Evolutionary conservation across 2,113 vertebrate genomes (phyloP).

Genomic region (Cottus gobio): DNA sequence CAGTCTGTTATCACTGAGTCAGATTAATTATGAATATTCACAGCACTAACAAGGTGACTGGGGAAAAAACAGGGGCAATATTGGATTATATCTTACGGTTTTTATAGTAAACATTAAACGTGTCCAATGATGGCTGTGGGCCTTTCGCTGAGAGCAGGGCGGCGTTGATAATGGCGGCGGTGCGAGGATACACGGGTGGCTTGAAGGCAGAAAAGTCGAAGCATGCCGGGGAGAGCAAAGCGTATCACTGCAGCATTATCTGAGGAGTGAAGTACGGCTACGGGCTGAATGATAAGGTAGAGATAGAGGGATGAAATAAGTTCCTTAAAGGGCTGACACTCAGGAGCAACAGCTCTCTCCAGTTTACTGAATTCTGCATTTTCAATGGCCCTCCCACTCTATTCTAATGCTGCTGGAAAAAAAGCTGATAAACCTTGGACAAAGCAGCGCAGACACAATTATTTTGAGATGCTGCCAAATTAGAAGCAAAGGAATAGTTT

Average conservation of each 20-base stretch:
- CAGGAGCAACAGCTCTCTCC: constrained; percentile 60
- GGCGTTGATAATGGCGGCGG: constrained; percentile 59
- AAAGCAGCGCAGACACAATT: constrained; percentile 40
- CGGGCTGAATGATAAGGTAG: constrained; percentile 73
- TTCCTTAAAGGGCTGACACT: constrained; percentile 65
- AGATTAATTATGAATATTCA: constrained; percentile 83
- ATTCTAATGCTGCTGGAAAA: constrained; percentile 53
- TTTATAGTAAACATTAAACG: constrained; percentile 83
- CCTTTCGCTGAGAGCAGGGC: constrained; percentile 63
- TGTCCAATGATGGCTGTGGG: constrained; percentile 63
- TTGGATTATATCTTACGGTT: constrained; percentile 78
- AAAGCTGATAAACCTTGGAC: constrained; percentile 62
- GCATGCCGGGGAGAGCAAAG: constrained; percentile 59
- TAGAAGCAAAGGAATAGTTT: constrained; percentile 56
- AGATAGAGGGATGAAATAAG: constrained; percentile 61
- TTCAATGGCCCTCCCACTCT: constrained; percentile 32
- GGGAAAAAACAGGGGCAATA: constrained; percentile 66
- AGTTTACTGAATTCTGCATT: constrained; percentile 51
- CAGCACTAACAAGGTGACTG: constrained; percentile 49
- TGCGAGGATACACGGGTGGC: constrained; percentile 52
- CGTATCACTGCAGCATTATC: constrained; percentile 73
- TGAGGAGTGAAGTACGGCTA: constrained; percentile 63
- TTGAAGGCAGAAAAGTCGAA: constrained; percentile 60
- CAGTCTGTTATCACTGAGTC: constrained; percentile 76
- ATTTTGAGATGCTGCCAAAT: constrained; percentile 66